Evolutionary conservation across 2,797 vertebrate genomes (phyloP), one percentile per base, ranked within the genome.

Genomic region (Malurus leucopterus): DNA sequence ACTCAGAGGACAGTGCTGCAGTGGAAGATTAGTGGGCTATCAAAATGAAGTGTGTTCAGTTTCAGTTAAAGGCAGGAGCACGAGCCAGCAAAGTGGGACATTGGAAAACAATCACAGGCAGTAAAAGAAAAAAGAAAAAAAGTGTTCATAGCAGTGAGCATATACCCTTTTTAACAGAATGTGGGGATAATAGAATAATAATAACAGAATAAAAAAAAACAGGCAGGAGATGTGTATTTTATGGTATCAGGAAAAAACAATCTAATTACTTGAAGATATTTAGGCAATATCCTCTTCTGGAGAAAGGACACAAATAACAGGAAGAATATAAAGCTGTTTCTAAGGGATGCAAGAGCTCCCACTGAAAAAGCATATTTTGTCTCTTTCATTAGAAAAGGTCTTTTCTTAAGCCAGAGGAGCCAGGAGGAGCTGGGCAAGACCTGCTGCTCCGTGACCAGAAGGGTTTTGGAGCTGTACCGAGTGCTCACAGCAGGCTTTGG

Each of bases 11-110:
- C 32, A 79, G 68, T 27, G 62, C 84, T 93, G 84, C 81, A 82
- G 54, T n/a, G n/a, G 36, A 69, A 92, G 82, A 94, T 91, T 65
- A 93, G 59, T 51, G 50, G 27, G 49, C 77, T 67, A 76, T 79
- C 63, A 26, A 34, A 67, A 22, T 29, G 43, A 67, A 82, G 32
- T 16, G 41, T 75, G 34, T 54, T 83, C 68, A 40, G 51, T 90
- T 85, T 77, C 62, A 71, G 68, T 74, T 74, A 79, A 73, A 91
- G 51, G n/a, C 54, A 71, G 75, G 19, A 38, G 1, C 34, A 64
- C 15, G 30, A 82, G 32, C 46, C 64, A 71, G 54, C 15, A 67
- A 78, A 71, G 47, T 5, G 8, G 24, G 23, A 14, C 14, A 17
- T 9, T 71, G 53, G 46, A 67, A 79, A 90, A 61, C 30, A 46